A percentile compares a stretch with the other conserved stretches of the same genome.
phyloP scores from a whole-genome alignment of 2,888 invertebrate species.

The Spialia ferax region DNA sequence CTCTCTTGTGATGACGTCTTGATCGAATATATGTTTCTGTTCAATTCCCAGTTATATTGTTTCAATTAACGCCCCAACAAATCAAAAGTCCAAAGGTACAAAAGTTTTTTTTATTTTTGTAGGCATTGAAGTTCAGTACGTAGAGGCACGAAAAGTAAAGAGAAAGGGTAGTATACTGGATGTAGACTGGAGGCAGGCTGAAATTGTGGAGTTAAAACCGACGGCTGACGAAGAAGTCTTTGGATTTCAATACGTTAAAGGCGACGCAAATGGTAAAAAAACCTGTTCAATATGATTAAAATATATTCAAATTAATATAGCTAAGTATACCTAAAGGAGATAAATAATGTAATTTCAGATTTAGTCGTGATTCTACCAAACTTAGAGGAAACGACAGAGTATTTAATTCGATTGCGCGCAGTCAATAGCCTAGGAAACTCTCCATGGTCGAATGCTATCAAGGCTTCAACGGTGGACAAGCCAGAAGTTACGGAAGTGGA shows the following conservation, averaged over 20 bases:
- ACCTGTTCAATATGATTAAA: too few relatives aligned
- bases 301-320: too few relatives aligned
- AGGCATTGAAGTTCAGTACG: neutral
- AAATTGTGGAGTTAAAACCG: neutral
- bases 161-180: neutral
- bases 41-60: too few relatives aligned
- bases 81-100: too few relatives aligned
- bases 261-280: neutral
- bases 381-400: slow-evolving; percentile 61
- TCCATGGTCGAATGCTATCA: slow-evolving; percentile 60
- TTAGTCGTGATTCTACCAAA: slow-evolving; percentile 49
- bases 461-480: slow-evolving; percentile 48
- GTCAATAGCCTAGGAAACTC: slow-evolving; percentile 63
- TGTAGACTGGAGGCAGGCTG: slow-evolving; percentile 4
- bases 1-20: too few relatives aligned
- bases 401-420: slow-evolving; percentile 64
- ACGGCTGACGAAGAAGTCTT: neutral
- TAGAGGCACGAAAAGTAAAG: neutral
- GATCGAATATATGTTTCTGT: too few relatives aligned
- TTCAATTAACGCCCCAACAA: too few relatives aligned
- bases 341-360: slow-evolving; percentile 51
- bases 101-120: neutral
- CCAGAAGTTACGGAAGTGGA: slow-evolving; percentile 35
- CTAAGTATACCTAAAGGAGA: too few relatives aligned
- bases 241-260: neutral